Evolutionary conservation across 2,797 vertebrate genomes (phyloP).

Genomic region (Eulemur albifrons): DNA sequence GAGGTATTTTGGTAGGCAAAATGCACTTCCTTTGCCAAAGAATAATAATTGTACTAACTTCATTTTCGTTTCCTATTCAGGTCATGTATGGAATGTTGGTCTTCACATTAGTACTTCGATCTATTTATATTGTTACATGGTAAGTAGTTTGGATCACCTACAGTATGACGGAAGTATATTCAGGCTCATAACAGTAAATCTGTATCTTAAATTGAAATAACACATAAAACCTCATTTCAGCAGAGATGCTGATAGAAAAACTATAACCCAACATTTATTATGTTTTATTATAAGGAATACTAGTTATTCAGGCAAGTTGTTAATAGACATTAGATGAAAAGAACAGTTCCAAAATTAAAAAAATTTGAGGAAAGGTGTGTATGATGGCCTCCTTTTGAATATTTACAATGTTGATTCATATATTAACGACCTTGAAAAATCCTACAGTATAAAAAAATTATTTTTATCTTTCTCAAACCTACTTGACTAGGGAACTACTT

Average conservation of each 20-base stretch:
- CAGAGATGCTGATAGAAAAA: slow-evolving; percentile 33
- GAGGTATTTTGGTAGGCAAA: background rate
- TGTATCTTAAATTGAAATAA: slow-evolving; percentile 46
- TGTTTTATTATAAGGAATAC: background rate
- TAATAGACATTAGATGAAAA: slow-evolving; percentile 29
- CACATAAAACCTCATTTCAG: slow-evolving; percentile 8
- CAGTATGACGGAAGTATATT: background rate
- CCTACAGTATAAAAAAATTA: background rate
- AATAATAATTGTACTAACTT: slow-evolving; percentile 25
- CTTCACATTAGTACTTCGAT: slow-evolving; percentile 93
- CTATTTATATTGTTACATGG: slow-evolving; percentile 98
- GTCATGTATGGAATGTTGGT: slow-evolving; percentile 97
- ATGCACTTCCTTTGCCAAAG: slow-evolving; percentile 3
- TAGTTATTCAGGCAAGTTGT: slow-evolving; percentile 25
- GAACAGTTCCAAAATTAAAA: slow-evolving; percentile 28
- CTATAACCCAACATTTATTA: slow-evolving; percentile 36
- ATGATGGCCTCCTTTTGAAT: background rate
- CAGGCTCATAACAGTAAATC: background rate
- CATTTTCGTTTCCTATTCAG: slow-evolving; percentile 81
- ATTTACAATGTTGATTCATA: background rate
- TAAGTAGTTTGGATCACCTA: slow-evolving; percentile 82
- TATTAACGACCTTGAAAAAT: slow-evolving; percentile 37
- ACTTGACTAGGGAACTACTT: background rate
- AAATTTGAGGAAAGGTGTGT: background rate
- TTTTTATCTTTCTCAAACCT: slow-evolving; percentile 33